A percentile compares a stretch with the other conserved stretches of the same genome.
phyloP scores from a whole-genome alignment of 64 coral and sea anemone species.

The Montipora foliosa region DNA sequence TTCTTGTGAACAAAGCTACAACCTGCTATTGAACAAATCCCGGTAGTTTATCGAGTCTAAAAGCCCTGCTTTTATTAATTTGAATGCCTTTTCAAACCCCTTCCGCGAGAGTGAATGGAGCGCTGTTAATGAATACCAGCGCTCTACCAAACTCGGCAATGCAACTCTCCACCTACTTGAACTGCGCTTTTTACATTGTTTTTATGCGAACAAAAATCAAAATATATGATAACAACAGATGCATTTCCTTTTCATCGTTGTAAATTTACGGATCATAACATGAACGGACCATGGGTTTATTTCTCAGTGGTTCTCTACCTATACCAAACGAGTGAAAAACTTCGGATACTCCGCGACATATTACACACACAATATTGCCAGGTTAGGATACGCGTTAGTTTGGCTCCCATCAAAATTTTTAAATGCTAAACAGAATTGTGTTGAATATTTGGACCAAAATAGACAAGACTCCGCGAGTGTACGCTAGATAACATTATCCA shows the following conservation, averaged over 20 bases:
- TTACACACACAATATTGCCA: neutral
- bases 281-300: neutral
- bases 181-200: neutral
- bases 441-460: neutral
- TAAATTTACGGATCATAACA: neutral
- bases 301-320: neutral
- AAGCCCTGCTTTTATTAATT: slow-evolving; percentile 33
- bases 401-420: neutral
- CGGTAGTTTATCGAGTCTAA: slow-evolving; percentile 29
- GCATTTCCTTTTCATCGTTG: neutral
- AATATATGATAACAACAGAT: neutral
- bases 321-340: neutral
- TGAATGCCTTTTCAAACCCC: neutral
- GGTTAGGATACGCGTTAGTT: neutral
- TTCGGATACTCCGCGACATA: neutral
- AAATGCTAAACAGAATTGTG: neutral
- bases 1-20: slow-evolving; percentile 35
- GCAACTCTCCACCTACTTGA: slow-evolving; percentile 6
- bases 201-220: neutral
- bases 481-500: neutral
- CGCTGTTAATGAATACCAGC: neutral
- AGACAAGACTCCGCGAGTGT: neutral
- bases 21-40: slow-evolving; percentile 7
- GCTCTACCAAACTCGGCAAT: neutral
- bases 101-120: slow-evolving; percentile 1